Percentiles rank a stretch among this genome's conserved stretches.
These are phyloP conservation scores for Toxonevra muliebris DNA, from an alignment of 2,888 invertebrate genomes.

Conservation along the genomic window DNA sequence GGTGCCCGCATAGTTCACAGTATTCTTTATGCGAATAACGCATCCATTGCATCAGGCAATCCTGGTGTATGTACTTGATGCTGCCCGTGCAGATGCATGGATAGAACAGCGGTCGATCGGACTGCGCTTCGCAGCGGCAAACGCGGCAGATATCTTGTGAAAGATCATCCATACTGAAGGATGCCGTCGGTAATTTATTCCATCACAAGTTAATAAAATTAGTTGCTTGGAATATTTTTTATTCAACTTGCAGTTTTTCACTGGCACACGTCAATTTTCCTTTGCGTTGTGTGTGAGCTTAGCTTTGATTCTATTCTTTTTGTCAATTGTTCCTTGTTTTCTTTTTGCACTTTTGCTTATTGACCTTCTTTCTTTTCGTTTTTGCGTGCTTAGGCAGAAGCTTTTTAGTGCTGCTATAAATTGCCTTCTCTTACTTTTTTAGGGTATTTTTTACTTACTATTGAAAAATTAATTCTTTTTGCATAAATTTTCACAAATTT, in stretches of 20 bases:
- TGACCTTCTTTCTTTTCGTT: slow-evolving; percentile 10
- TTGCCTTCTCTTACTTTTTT: too few relatives aligned
- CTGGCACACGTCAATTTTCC: slow-evolving; percentile 34
- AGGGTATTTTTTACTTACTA: too few relatives aligned
- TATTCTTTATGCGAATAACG: slow-evolving; percentile 98
- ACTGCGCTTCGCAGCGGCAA: slow-evolving; percentile 92
- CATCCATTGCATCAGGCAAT: slow-evolving; percentile 99
- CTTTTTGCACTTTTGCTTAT: too few relatives aligned
- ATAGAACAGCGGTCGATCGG: slow-evolving; percentile 94
- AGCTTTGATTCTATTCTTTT: slow-evolving; percentile 5
- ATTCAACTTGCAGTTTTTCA: slow-evolving; percentile 6
- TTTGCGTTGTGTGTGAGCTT: slow-evolving; percentile 21
- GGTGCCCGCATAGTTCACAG: slow-evolving; percentile 97
- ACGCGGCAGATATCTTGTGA: slow-evolving; percentile 92
- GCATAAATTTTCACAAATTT: too few relatives aligned
- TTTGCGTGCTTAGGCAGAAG: too few relatives aligned
- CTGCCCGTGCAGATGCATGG: slow-evolving; percentile 99
- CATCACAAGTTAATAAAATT: slow-evolving; percentile 24
- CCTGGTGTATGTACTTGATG: slow-evolving; percentile 99
- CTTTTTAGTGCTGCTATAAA: too few relatives aligned
- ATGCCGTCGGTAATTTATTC: slow-evolving; percentile 11
- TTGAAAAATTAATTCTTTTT: too few relatives aligned
- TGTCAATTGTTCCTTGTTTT: too few relatives aligned
- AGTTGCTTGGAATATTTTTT: too few relatives aligned
- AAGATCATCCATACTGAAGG: slow-evolving; percentile 59